Base-by-base conservation (phyloP, 2,888 invertebrate species). In the Ectobius pallidus region DNA sequence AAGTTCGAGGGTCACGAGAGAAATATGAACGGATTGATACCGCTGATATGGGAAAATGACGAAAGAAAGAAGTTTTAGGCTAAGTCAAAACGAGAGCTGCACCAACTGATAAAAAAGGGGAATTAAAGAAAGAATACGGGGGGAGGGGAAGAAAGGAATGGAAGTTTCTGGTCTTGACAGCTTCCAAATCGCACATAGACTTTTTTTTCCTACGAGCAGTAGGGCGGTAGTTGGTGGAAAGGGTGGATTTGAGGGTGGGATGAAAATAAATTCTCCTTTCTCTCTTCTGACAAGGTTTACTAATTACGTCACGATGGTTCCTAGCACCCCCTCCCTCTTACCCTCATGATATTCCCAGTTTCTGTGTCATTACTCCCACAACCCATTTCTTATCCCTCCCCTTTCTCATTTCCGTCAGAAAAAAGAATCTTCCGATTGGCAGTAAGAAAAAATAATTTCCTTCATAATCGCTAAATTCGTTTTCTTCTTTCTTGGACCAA, bases 151-250 rank as follows among this genome's bases (percentile, higher is more conserved):
- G 65, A 18, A 52, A 65, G 62, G 55, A 71, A 68, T 67, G 65
- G 65, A 67, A 34, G 55, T 73, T 63, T 73, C 73, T 75, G 75
- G 67, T 49, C 70, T 62, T 75, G 75, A 75, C 75, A 75, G 75
- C 72, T 75, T 71, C 70, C 55, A 73, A 73, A 75, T 75, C 74
- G 70, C 70, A 62, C 65, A 65, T 46, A 65, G 65, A 27, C 44
- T 44, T 65, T 65, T 25, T 55, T 55, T 55, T 65, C 44, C 44
- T 65, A 27, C 44, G 7, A 46, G 44, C 27, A 27, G 44, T 18
- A 65, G 65, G 42, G 65, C 18, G 42, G 65, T 42, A 22, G 42
- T 30, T n/a, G 6, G 7, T 25, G 49, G 67, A 46, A 22, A 44
- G 39, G 44, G 52, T 69, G 52, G 34, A 42, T 39, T 55, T 27